Conservation (phyloP, 1,140 invertebrate genomes). For the Pentalonia nigronervosa region DNA sequence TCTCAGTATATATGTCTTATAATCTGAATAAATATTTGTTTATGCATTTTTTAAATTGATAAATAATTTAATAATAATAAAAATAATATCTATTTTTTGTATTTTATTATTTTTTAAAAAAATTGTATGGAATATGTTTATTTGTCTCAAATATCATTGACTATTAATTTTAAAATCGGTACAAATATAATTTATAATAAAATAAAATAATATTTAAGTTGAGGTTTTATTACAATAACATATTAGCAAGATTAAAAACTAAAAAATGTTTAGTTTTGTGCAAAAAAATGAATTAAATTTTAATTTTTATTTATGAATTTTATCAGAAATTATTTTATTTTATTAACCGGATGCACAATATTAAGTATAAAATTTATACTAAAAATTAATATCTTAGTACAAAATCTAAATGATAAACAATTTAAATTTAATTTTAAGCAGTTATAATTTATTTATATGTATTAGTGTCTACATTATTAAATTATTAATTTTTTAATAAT, state of each 20-base stretch:
- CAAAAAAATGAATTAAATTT: neutral
- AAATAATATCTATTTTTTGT: neutral
- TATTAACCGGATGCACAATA: too few relatives aligned
- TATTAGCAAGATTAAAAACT: neutral
- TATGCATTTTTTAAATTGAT: neutral
- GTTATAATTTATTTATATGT: too few relatives aligned
- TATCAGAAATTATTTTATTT: too few relatives aligned
- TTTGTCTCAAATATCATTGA: neutral
- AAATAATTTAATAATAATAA: too few relatives aligned
- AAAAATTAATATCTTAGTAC: too few relatives aligned
- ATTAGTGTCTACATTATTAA: neutral
- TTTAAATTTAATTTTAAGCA: too few relatives aligned
- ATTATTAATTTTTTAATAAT: neutral
- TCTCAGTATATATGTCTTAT: neutral
- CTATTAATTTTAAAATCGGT: neutral
- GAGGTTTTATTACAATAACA: neutral
- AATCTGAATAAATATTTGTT: neutral
- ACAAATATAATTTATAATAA: neutral
- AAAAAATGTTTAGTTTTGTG: neutral
- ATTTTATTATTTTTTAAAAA: neutral
- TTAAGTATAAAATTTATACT: too few relatives aligned
- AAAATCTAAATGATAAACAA: too few relatives aligned
- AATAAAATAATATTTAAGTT: neutral
- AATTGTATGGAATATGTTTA: neutral
- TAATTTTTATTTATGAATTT: neutral